Percentiles rank a stretch among this genome's conserved stretches.
Conservation (phyloP, 1,140 invertebrate species). For the Euborellia annulipes region DNA sequence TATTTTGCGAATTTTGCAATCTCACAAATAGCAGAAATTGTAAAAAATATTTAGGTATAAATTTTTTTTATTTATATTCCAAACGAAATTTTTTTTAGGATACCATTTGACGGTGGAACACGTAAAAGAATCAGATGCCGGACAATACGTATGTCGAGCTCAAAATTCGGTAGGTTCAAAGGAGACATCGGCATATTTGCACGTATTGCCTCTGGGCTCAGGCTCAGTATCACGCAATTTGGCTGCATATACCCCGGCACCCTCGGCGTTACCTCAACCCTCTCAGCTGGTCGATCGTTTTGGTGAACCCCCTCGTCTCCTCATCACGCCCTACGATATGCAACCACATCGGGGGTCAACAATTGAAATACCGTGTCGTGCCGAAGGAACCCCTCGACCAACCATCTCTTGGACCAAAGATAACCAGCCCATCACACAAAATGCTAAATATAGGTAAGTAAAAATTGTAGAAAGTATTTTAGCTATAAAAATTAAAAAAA, state of each 20-base stretch:
- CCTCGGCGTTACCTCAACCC: too few species aligned
- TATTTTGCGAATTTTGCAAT: too few species aligned
- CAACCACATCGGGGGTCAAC: slow-evolving; percentile 51
- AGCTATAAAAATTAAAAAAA: not conserved
- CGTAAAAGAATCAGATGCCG: slow-evolving; percentile 48
- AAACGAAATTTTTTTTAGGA: slow-evolving; percentile 9
- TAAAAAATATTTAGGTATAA: too few species aligned
- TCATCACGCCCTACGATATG: slow-evolving; percentile 54
- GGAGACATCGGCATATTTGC: slow-evolving; percentile 47
- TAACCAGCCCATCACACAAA: slow-evolving; percentile 35
- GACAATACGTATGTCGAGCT: slow-evolving; percentile 64
- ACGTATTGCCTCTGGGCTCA: slow-evolving; percentile 31
- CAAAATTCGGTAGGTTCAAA: slow-evolving; percentile 52
- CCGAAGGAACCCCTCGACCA: slow-evolving; percentile 60
- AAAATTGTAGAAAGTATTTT: not conserved
- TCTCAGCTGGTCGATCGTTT: too few species aligned
- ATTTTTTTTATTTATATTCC: slow-evolving; percentile 1
- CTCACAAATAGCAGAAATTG: too few species aligned
- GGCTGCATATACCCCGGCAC: too few species aligned
- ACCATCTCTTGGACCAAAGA: slow-evolving; percentile 68
- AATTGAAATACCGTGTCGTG: slow-evolving; percentile 64
- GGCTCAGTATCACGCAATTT: too few species aligned
- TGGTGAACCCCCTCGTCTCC: slow-evolving; percentile 35
- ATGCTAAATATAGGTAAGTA: slow-evolving; percentile 21
- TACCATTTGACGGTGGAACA: slow-evolving; percentile 43